phyloP scores from a whole-genome alignment of 2,888 invertebrate genomes.

The Tortrix viridana region DNA sequence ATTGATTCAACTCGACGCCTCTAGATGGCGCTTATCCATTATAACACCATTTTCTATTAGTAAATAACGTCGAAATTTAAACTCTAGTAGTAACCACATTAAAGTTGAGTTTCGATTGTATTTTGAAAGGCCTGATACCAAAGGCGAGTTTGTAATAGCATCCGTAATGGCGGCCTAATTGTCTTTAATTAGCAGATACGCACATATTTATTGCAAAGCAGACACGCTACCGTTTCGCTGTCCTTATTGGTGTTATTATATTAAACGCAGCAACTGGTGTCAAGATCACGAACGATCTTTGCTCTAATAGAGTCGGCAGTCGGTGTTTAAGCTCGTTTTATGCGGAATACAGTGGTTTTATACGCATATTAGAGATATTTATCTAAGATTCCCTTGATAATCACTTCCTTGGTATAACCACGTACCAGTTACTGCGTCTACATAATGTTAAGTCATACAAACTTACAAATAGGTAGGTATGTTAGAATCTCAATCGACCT shows the following conservation, averaged over 20 bases:
- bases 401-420: slow-evolving; percentile 40
- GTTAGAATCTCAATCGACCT: neutral
- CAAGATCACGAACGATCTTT: slow-evolving; percentile 44
- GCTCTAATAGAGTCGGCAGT: slow-evolving; percentile 37
- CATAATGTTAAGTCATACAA: too few species aligned
- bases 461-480: too few species aligned
- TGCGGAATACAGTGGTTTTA: slow-evolving; percentile 27
- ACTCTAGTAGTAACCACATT: neutral
- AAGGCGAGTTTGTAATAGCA: slow-evolving; percentile 45
- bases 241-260: slow-evolving; percentile 43
- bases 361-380: slow-evolving; percentile 26
- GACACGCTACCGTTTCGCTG: slow-evolving; percentile 49
- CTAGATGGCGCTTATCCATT: slow-evolving; percentile 49
- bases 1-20: slow-evolving; percentile 54
- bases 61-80: slow-evolving; percentile 8
- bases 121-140: slow-evolving; percentile 30
- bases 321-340: slow-evolving; percentile 27
- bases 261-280: slow-evolving; percentile 43
- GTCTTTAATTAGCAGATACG: slow-evolving; percentile 56
- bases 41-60: slow-evolving; percentile 35
- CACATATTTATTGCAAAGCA: slow-evolving; percentile 49
- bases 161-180: slow-evolving; percentile 49
- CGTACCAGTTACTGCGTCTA: slow-evolving; percentile 13
- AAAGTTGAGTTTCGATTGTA: slow-evolving; percentile 11
- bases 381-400: slow-evolving; percentile 38